Percentiles rank a stretch among this genome's conserved stretches.
These are phyloP conservation scores for Cosmia pyralina DNA, from an alignment of 2,888 invertebrate species.

Conservation along the genomic window DNA sequence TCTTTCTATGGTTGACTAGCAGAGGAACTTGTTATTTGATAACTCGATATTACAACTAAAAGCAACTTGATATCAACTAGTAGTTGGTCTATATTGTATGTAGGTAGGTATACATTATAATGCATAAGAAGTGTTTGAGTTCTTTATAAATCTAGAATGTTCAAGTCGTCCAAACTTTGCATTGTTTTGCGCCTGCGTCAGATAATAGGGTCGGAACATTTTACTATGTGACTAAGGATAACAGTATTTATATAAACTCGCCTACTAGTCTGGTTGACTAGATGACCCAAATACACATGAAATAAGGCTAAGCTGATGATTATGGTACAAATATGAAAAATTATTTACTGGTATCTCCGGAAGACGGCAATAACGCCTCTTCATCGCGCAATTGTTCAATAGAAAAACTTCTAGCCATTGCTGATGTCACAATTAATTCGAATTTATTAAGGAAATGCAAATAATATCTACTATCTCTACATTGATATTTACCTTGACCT, in stretches of 20 bases:
- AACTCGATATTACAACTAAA: neutral
- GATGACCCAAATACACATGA: neutral
- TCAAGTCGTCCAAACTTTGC: conserved; percentile 18
- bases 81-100: neutral
- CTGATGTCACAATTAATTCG: conserved; percentile 53
- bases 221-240: conserved; percentile 31
- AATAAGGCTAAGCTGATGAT: conserved; percentile 14
- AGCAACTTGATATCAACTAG: conserved; percentile 6
- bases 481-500: conserved; percentile 37
- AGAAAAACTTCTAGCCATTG: conserved; percentile 40
- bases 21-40: conserved; percentile 32
- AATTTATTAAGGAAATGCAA: conserved; percentile 59
- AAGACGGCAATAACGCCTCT: conserved; percentile 54
- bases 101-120: neutral
- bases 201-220: conserved; percentile 35
- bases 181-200: conserved; percentile 2
- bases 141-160: conserved; percentile 12
- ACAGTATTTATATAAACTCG: conserved; percentile 25
- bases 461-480: conserved; percentile 29
- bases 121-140: neutral
- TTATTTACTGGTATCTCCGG: conserved; percentile 48
- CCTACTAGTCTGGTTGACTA: neutral
- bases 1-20: conserved; percentile 5
- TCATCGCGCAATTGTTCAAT: conserved; percentile 50
- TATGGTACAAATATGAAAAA: conserved; percentile 44